Base-by-base conservation (phyloP, 2,888 invertebrate genomes). In the Andrena fulva region DNA sequence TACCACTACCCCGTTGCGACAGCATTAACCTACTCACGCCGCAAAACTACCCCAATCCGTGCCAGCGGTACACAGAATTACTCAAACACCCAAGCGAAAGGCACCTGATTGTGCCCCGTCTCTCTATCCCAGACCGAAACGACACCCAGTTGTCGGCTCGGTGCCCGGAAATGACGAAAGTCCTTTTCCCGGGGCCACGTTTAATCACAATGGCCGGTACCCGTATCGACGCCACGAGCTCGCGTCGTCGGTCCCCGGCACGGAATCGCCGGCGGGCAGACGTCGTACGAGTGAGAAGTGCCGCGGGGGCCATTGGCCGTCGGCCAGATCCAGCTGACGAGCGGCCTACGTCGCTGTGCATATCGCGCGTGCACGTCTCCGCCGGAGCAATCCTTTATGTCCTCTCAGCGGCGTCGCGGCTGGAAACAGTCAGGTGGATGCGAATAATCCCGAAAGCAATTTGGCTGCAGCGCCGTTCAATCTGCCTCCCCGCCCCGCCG, bases 391-490 rank as follows among this genome's bases (percentile, higher is more conserved):
- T 82, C 82, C 75, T 85, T 85, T 73, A 79, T 85, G 82, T 79
- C 77, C 74, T 67, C 60, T 24, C 63, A 75, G 60, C 76, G 64
- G 66, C 72, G 52, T 73, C 77, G 83, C 75, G 68, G 66, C 59
- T 79, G 83, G 73, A 85, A 89, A 82, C 82, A 87, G 80, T 84
- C 80, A 77, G 83, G 78, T 79, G 86, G 86, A 90, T 90, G 90
- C 90, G 92, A 91, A 90, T 91, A 92, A 88, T 91, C 89, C 89
- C 89, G 90, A 91, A 92, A 92, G 91, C 92, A 92, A 92, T 92
- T 92, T 92, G 89, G 88, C 87, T 81, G 83, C 87, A 86, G 86
- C 86, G 85, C 84, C 88, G 90, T 89, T 90, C 91, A 91, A 91
- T 92, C 91, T 89, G 89, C 89, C 84, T 74, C 64, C 29, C 31